Conservation (phyloP, 2,113 vertebrate species). For the Narcine bancroftii region DNA sequence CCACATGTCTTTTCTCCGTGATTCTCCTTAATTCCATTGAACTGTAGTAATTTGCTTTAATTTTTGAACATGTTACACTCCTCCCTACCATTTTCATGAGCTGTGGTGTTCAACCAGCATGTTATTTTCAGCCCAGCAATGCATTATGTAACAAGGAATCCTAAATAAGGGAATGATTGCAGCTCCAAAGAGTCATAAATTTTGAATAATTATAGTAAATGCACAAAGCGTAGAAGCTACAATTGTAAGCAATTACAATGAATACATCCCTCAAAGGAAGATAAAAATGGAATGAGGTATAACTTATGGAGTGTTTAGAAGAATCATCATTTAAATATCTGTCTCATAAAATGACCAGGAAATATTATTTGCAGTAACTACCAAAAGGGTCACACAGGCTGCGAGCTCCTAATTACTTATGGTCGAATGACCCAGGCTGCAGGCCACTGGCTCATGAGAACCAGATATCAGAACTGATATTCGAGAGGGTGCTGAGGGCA, state of each 20-base stretch:
- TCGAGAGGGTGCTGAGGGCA: no score
- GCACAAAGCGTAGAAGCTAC: background rate
- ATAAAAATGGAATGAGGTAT: background rate
- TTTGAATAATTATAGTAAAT: background rate
- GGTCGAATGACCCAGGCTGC: no score
- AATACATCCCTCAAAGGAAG: background rate
- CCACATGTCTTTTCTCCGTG: background rate
- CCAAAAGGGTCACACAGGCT: no score
- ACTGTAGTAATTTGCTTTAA: no score
- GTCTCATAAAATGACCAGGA: background rate
- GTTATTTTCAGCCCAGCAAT: background rate
- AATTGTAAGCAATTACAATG: slow-evolving; percentile 12
- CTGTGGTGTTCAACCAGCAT: background rate
- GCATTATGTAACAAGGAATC: background rate
- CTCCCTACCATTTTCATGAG: background rate
- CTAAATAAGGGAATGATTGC: background rate
- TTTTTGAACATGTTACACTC: no score
- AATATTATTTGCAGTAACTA: background rate
- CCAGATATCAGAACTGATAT: no score
- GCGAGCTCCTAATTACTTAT: no score
- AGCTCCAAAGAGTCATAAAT: background rate
- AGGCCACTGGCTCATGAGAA: no score
- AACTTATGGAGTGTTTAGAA: background rate
- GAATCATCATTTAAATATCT: background rate
- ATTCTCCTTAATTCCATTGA: background rate